Evolutionary conservation across 2,888 invertebrate species (phyloP).

Genomic region (Thecocarcelia acutangulata): DNA sequence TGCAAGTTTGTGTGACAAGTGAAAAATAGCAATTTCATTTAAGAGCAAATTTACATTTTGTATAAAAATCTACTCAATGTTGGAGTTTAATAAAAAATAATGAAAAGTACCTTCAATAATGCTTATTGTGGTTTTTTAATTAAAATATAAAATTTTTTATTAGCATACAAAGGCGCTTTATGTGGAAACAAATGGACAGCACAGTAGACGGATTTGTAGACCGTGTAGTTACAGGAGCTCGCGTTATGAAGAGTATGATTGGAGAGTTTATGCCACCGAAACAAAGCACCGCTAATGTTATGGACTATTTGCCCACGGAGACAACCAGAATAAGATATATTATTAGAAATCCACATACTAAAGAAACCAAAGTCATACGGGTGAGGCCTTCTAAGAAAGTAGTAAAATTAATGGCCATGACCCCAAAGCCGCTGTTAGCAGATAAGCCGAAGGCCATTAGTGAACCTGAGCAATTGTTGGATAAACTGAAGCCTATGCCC

Average conservation of each 20-base stretch:
- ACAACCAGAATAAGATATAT: slow-evolving; percentile 78
- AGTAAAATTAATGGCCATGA: slow-evolving; percentile 72
- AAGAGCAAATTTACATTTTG: slow-evolving; percentile 10
- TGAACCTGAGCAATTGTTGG: slow-evolving; percentile 63
- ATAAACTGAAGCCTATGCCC: slow-evolving; percentile 46
- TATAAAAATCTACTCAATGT: neutral
- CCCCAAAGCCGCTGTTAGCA: slow-evolving; percentile 71
- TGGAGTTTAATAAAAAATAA: neutral
- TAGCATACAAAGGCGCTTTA: slow-evolving; percentile 79
- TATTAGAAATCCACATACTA: slow-evolving; percentile 77
- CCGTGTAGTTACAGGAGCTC: slow-evolving; percentile 75
- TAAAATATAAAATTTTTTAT: slow-evolving; percentile 9
- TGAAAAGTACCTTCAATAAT: neutral
- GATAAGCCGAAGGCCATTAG: slow-evolving; percentile 48
- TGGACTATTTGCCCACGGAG: slow-evolving; percentile 76
- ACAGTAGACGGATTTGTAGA: slow-evolving; percentile 77
- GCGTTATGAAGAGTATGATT: slow-evolving; percentile 77
- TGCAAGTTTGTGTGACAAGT: slow-evolving; percentile 7
- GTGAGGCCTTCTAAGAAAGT: slow-evolving; percentile 76
- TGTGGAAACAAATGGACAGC: slow-evolving; percentile 81
- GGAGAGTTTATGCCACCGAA: slow-evolving; percentile 73
- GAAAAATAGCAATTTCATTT: slow-evolving; percentile 22
- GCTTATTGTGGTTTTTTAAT: neutral
- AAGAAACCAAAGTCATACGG: slow-evolving; percentile 77
- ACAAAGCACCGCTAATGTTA: slow-evolving; percentile 47